Conservation (phyloP, 2,888 invertebrate species). For the Marronus borbonicus region DNA sequence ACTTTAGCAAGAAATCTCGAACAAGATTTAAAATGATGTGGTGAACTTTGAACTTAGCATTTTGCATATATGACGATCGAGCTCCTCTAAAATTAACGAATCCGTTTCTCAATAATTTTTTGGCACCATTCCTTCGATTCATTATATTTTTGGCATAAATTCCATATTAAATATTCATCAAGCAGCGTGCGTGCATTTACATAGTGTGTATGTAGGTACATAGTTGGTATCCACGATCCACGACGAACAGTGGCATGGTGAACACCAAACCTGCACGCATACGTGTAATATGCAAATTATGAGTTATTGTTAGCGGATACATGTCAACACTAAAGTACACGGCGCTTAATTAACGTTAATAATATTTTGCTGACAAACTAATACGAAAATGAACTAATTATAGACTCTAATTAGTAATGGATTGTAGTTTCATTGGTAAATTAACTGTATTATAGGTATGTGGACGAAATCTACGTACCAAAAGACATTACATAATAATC, state of each 20-base stretch:
- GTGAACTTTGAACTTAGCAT: slow-evolving; percentile 9
- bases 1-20: too few species aligned
- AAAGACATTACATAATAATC: too few species aligned
- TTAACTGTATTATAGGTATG: too few species aligned
- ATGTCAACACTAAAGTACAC: not conserved
- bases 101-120: slow-evolving; percentile 36
- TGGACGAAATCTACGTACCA: too few species aligned
- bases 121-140: slow-evolving; percentile 26
- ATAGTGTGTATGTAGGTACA: too few species aligned
- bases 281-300: slow-evolving; percentile 1
- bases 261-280: not conserved
- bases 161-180: slow-evolving; percentile 34
- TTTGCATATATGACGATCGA: slow-evolving; percentile 10
- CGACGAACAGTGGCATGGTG: not conserved
- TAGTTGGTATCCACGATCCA: too few species aligned
- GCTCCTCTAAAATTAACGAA: slow-evolving; percentile 37
- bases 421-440: too few species aligned
- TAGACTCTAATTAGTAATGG: not conserved
- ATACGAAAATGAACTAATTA: not conserved
- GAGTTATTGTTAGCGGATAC: not conserved
- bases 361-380: slow-evolving; percentile 3
- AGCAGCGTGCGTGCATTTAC: not conserved
- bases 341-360: slow-evolving; percentile 11
- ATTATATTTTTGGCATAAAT: slow-evolving; percentile 42
- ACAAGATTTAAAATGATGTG: too few species aligned